These are phyloP conservation scores for Ctenosaura bakeri DNA, from an alignment of 2,797 vertebrate species.

Conservation along the genomic window DNA sequence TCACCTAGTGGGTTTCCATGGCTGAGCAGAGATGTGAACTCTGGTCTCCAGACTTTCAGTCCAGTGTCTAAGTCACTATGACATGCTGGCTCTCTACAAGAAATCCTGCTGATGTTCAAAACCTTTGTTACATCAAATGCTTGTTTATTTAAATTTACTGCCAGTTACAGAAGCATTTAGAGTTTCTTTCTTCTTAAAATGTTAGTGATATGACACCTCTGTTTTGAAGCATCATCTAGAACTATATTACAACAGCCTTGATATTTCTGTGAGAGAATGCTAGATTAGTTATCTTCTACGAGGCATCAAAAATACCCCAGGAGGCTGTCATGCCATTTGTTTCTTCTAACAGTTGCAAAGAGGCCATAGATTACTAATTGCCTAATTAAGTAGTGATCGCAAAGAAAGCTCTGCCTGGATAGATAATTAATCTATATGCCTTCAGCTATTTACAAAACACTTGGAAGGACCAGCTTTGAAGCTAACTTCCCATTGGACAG, in stretches of 20 bases:
- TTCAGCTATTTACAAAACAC: not conserved
- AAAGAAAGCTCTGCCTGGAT: not conserved
- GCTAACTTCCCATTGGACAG: not conserved
- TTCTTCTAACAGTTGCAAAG: not conserved
- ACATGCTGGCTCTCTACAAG: not conserved
- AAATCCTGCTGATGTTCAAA: not conserved
- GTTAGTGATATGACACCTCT: not conserved
- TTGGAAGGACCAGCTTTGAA: not conserved
- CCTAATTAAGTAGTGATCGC: not conserved
- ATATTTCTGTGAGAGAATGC: not conserved
- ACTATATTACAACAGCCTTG: not conserved
- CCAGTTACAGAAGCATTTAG: not conserved
- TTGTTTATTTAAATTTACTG: not conserved
- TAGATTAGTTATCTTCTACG: not conserved
- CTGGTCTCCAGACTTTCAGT: too few relatives aligned
- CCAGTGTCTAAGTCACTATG: too few relatives aligned
- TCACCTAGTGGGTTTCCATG: too few relatives aligned
- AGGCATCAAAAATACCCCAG: not conserved
- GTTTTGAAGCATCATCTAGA: conserved; percentile 1
- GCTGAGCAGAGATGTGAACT: too few relatives aligned
- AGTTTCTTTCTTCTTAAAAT: not conserved
- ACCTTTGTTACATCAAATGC: not conserved
- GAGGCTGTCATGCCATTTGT: not conserved
- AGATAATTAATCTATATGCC: not conserved
- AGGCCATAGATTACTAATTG: conserved; percentile 10